These are phyloP conservation scores for Xenus cinereus DNA, from an alignment of 2,113 vertebrate species.

Conservation along the genomic window DNA sequence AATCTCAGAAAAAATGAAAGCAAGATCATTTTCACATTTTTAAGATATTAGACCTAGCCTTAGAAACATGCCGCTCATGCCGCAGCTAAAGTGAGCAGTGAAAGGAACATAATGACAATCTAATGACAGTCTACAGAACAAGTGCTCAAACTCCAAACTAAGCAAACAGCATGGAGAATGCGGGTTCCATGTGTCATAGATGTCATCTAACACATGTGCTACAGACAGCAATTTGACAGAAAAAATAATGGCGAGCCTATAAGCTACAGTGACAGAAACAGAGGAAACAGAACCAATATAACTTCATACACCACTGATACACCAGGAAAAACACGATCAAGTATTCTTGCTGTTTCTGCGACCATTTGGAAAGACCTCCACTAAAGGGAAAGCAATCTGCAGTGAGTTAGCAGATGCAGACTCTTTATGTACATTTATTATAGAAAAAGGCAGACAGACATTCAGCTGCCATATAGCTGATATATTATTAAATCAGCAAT, in stretches of 20 bases:
- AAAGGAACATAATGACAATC: not conserved
- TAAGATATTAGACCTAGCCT: not conserved
- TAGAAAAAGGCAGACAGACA: not conserved
- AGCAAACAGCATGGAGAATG: not conserved
- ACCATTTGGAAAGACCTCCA: not conserved
- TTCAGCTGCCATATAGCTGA: not conserved
- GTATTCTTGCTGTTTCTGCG: not conserved
- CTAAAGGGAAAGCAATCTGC: not conserved
- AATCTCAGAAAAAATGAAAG: not conserved
- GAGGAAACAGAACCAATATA: not conserved
- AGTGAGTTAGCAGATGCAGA: not conserved
- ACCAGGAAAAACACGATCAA: slow-evolving; percentile 6
- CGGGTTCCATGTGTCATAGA: not conserved
- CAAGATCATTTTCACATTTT: not conserved
- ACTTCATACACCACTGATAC: not conserved
- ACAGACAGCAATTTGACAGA: not conserved
- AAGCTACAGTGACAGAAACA: not conserved
- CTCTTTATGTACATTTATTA: not conserved
- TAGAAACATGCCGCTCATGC: not conserved
- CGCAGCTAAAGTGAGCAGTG: not conserved
- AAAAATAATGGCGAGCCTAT: slow-evolving; percentile 13
- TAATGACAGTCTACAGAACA: not conserved
- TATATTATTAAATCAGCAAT: slow-evolving; percentile 4
- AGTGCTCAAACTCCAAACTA: not conserved
- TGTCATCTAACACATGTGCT: not conserved